phyloP scores from a whole-genome alignment of 1,140 invertebrate species.

The Drosophila teissieri region DNA sequence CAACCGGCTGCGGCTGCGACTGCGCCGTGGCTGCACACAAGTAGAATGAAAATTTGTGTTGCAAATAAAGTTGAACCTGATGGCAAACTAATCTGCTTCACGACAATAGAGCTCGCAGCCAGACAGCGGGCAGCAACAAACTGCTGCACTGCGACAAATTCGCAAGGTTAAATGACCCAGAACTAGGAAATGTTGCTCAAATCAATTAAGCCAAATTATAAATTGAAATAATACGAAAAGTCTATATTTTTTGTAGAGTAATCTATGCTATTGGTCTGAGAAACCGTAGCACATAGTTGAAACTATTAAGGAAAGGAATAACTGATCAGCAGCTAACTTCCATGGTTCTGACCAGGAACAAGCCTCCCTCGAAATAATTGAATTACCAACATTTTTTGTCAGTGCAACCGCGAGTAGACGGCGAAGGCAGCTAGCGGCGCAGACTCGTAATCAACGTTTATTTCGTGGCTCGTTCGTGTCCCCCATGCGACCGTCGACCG shows the following conservation, averaged over 20 bases:
- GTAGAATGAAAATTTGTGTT: conserved; percentile 82
- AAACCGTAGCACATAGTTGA: no score
- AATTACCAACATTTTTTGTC: neutral
- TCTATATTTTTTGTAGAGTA: no score
- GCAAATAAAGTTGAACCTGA: conserved; percentile 83
- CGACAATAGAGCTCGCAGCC: conserved; percentile 73
- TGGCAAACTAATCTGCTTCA: conserved; percentile 83
- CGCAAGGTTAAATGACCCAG: neutral
- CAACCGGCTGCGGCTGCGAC: conserved; percentile 44
- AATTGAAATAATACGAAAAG: no score
- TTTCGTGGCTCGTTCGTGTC: conserved; percentile 60
- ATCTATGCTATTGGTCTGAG: no score
- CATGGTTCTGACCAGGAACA: no score
- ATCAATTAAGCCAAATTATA: no score
- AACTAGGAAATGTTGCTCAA: neutral
- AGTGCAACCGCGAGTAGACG: conserved; percentile 26
- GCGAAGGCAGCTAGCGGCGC: conserved; percentile 48
- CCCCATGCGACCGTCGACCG: conserved; percentile 72
- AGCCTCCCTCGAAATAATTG: neutral
- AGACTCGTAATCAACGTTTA: conserved; percentile 79
- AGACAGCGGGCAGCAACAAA: conserved; percentile 52
- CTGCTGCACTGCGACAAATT: conserved; percentile 18
- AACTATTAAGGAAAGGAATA: no score
- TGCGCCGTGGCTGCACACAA: conserved; percentile 63
- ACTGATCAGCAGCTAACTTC: no score